Evolutionary conservation across 2,113 vertebrate species (phyloP), one percentile per base, ranked within the genome.

Genomic region (Suricata suricatta): DNA sequence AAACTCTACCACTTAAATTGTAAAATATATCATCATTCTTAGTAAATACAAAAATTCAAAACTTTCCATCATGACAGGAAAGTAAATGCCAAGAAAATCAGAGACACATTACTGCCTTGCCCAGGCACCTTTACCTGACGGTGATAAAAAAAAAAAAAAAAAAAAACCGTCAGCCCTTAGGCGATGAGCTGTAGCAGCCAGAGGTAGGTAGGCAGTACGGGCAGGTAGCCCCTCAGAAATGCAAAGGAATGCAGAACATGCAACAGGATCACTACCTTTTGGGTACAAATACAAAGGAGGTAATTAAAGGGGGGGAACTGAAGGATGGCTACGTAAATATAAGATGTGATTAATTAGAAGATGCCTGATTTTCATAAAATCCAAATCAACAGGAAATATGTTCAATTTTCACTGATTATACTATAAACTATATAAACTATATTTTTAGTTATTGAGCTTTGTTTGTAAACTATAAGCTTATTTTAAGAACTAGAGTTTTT

Each of bases 11-110:
- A 72, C 19, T 91, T 90, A 96, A 92, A 92, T 35, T 52, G 2
- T 52, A 85, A 88, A 80, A 64, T 25, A 44, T 1, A 66, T 11
- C 57, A 91, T 0, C 50, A 12, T 33, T 85, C 25, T 88, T 35
- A 47, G 31, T 52, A 92, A 93, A 83, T 14, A 2, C n/a, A 82
- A 95, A 96, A 92, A 7, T 41, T 68, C 25, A 41, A 35, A 87
- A 87, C 50, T 92, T 94, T 90, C 66, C 76, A 87, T 72, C 35
- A 94, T 80, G 23, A 68, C 21, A 60, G 31, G 88, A 82, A 50
- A 77, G 13, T 25, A 96, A 94, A 95, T 9, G 15, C 57, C 80
- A 69, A 60, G 57, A 87, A 76, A 57, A 86, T 33, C 72, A 35
- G 16, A 47, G 7, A 63, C 2, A 90, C 0, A 15, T 27, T 47